Percentiles rank a stretch among this genome's conserved stretches.
phyloP scores from a whole-genome alignment of 2,113 vertebrate genomes.

The Phalacrocorax aristotelis region DNA sequence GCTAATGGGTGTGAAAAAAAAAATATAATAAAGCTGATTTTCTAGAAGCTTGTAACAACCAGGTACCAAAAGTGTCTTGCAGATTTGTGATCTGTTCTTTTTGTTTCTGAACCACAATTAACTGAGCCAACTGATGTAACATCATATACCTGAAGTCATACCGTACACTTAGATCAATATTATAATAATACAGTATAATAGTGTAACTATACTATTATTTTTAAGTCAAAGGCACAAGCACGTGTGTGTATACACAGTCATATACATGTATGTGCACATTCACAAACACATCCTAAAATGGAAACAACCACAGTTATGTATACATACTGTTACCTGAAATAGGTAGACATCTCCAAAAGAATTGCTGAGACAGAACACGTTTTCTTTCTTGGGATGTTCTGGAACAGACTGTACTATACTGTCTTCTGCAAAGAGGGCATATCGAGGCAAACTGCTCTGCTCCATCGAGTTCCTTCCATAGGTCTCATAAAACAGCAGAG shows the following conservation, averaged over 20 bases:
- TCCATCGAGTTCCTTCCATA: constrained; percentile 86
- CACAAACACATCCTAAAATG: background rate
- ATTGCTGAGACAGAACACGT: constrained; percentile 98
- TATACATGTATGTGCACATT: accelerated
- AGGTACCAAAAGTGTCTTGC: background rate
- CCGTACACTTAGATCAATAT: background rate
- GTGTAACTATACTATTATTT: background rate
- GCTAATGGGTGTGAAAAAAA: background rate
- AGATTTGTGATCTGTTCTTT: background rate
- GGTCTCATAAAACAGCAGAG: constrained; percentile 92
- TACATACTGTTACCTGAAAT: constrained; percentile 85
- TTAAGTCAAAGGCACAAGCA: background rate
- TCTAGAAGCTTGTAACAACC: background rate
- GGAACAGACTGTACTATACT: constrained; percentile 94
- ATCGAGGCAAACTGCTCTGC: constrained; percentile 84
- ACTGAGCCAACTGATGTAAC: background rate
- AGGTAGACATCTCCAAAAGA: constrained; percentile 93
- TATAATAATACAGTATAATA: background rate
- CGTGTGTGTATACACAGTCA: background rate
- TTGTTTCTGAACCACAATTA: background rate
- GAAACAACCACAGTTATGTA: background rate
- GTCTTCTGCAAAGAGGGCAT: constrained; percentile 90
- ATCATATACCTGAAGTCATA: background rate
- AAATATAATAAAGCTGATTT: background rate
- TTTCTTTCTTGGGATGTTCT: constrained; percentile 96